Evolutionary conservation across 2,797 vertebrate genomes (phyloP).

Genomic region (Lycodopsis pacificus): DNA sequence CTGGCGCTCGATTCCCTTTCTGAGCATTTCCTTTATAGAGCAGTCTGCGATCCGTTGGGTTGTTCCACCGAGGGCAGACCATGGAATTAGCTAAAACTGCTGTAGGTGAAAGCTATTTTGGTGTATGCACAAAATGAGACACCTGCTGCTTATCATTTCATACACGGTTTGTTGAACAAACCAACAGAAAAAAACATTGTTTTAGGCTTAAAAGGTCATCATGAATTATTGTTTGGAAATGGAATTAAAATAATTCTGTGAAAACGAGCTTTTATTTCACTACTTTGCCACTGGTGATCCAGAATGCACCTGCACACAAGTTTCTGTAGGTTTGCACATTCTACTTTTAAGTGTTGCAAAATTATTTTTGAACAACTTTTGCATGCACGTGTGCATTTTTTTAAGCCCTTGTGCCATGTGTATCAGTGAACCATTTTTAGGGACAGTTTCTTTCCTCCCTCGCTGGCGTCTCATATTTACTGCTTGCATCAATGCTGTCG

Average conservation of each 20-base stretch:
- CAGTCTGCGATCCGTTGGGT: slow-evolving; percentile 1
- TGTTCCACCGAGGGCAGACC: slow-evolving; percentile 4
- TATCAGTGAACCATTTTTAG: slow-evolving; percentile 7
- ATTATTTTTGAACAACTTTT: background rate
- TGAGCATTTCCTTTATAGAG: slow-evolving; percentile 7
- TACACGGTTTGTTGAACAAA: slow-evolving; percentile 3
- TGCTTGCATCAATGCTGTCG: slow-evolving; percentile 18
- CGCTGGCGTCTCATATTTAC: slow-evolving; percentile 10
- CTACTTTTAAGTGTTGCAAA: background rate
- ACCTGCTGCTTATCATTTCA: slow-evolving; percentile 2
- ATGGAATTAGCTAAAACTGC: background rate
- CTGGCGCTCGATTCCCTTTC: background rate
- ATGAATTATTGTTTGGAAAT: background rate
- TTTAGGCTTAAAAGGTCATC: background rate
- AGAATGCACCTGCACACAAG: background rate
- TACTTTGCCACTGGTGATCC: background rate
- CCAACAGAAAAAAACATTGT: background rate
- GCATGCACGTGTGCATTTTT: slow-evolving; percentile 11
- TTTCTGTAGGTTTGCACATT: background rate
- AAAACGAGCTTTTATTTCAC: background rate
- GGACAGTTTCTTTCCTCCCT: background rate
- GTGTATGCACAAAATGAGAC: slow-evolving; percentile 5
- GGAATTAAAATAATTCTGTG: background rate
- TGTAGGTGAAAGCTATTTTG: background rate
- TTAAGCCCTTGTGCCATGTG: background rate